Evolutionary conservation across 2,797 vertebrate genomes (phyloP).

Genomic region (Sarcophilus harrisii): DNA sequence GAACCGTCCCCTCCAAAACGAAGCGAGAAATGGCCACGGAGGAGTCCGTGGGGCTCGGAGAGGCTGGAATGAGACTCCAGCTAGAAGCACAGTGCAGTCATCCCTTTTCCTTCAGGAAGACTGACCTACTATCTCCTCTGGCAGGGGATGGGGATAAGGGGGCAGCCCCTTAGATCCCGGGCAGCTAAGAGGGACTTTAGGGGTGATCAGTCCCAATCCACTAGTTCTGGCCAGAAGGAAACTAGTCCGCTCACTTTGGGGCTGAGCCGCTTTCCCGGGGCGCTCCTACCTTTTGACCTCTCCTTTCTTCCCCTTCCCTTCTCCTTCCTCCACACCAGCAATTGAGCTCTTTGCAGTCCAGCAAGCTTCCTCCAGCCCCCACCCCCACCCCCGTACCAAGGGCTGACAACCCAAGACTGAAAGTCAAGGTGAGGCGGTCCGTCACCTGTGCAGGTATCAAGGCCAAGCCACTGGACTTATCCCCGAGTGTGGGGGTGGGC

Average conservation of each 20-base stretch:
- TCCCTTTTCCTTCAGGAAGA: not conserved
- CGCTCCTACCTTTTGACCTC: not conserved
- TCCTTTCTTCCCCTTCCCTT: conserved; percentile 56
- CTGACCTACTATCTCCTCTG: not conserved
- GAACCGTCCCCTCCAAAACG: not conserved
- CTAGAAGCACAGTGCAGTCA: not conserved
- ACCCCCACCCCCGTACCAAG: not conserved
- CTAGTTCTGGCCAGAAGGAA: not conserved
- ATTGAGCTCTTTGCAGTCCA: not conserved
- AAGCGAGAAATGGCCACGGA: not conserved
- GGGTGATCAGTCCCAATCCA: not conserved
- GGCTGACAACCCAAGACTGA: not conserved
- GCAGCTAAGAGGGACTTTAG: not conserved
- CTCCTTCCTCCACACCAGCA: not conserved
- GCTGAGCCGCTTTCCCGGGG: not conserved
- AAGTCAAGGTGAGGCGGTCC: not conserved
- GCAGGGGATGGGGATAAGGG: not conserved
- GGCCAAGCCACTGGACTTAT: not conserved
- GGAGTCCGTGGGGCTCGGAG: not conserved
- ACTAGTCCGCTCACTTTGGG: not conserved
- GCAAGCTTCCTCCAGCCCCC: not conserved
- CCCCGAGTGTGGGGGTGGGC: not conserved
- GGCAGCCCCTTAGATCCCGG: not conserved
- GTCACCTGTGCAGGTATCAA: not conserved
- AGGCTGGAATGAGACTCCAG: not conserved